phyloP scores from a whole-genome alignment of 2,113 vertebrate genomes.

The Maccullochella peelii region DNA sequence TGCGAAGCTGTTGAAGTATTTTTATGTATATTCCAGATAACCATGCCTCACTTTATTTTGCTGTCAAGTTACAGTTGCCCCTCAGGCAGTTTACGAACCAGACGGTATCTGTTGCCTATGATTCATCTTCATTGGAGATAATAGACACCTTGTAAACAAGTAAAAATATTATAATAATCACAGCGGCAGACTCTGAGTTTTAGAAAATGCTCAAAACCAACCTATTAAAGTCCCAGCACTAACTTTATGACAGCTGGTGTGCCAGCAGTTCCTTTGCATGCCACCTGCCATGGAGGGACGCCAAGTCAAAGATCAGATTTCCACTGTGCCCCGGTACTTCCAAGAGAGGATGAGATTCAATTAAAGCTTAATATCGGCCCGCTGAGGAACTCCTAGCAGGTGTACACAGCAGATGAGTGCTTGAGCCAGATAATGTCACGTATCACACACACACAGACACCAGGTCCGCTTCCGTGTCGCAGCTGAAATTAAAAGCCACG shows the following conservation, averaged over 20 bases:
- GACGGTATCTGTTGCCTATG: not conserved
- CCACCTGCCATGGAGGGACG: slow-evolving; percentile 49
- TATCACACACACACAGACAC: not conserved
- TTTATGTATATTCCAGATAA: not conserved
- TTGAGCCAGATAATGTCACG: slow-evolving; percentile 38
- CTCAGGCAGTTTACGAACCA: not conserved
- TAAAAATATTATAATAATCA: not conserved
- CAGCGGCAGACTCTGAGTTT: not conserved
- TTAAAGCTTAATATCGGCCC: slow-evolving; percentile 49
- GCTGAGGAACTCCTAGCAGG: slow-evolving; percentile 41
- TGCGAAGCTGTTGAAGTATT: not conserved
- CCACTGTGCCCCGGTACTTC: slow-evolving; percentile 1
- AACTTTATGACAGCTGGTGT: slow-evolving; percentile 59
- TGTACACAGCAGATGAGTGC: slow-evolving; percentile 51
- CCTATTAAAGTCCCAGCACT: slow-evolving; percentile 17
- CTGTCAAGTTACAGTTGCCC: not conserved
- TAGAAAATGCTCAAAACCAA: not conserved
- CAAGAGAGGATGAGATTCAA: slow-evolving; percentile 54
- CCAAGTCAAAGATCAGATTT: slow-evolving; percentile 62
- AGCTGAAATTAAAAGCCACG: slow-evolving; percentile 18
- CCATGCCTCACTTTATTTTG: not conserved
- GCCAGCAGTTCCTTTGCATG: slow-evolving; percentile 32
- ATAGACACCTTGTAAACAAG: slow-evolving; percentile 1
- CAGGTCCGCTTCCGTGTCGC: not conserved
- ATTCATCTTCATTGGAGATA: slow-evolving; percentile 4